Percentiles rank a stretch among this genome's conserved stretches.
phyloP scores from a whole-genome alignment of 2,113 vertebrate genomes.

The Channa maculata region DNA sequence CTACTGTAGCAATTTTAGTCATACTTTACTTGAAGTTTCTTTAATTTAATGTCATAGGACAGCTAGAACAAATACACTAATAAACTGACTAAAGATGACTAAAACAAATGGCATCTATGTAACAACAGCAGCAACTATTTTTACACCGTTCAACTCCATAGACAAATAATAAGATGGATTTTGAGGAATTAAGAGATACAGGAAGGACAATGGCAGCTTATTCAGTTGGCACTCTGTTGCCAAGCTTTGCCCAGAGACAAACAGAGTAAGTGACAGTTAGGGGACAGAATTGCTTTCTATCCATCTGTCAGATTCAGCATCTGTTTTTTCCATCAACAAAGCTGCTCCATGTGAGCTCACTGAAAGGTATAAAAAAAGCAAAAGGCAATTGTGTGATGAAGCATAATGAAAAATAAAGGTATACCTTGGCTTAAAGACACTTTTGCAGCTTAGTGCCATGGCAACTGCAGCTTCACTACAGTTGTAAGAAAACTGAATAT shows the following conservation, averaged over 20 bases:
- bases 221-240: constrained; percentile 8
- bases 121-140: neutral
- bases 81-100: neutral
- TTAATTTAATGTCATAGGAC: neutral
- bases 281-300: neutral
- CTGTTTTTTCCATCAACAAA: constrained; percentile 6
- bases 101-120: neutral
- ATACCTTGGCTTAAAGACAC: constrained; percentile 6
- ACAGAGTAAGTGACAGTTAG: neutral
- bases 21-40: neutral
- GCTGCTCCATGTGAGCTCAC: neutral
- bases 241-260: constrained; percentile 12
- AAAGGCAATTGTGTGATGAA: neutral
- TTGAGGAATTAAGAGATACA: constrained; percentile 16
- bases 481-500: constrained; percentile 18
- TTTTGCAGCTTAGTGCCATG: constrained; percentile 32
- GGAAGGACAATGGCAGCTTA: neutral
- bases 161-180: neutral
- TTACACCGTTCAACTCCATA: neutral
- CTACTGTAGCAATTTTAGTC: no score
- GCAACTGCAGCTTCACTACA: constrained; percentile 42
- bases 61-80: neutral
- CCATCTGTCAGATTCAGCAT: constrained; percentile 9
- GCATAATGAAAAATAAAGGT: constrained; percentile 4
- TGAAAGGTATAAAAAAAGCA: neutral